Base-by-base conservation (phyloP, 2,797 vertebrate species). In the Helicolenus hilgendorfi region DNA sequence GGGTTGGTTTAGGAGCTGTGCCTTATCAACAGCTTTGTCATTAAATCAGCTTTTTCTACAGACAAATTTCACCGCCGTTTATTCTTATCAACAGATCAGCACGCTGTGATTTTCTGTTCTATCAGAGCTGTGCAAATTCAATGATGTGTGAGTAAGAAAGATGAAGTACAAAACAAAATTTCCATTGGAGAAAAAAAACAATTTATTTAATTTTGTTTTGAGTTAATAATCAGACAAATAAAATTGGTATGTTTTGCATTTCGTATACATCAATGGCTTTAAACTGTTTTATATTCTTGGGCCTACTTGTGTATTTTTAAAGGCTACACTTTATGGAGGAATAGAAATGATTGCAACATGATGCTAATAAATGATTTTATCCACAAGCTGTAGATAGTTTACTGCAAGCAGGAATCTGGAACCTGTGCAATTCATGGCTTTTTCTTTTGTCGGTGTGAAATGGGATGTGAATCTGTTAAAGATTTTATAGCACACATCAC, bases 1-100 rank as follows among this genome's bases (percentile, higher is more conserved):
- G 94, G 87, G 93, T 88, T 92, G 93, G 90, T 95, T 94, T 90
- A 92, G 92, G 91, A 94, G 92, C 89, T 81, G 79, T 41, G 93
- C 81, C 94, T 97, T 97, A 97, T 97, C 96, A 94, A 94, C 92
- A 90, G 92, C 94, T 93, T 96, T 97, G 95, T 95, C 95, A 95
- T 97, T 96, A 96, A 97, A 97, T 97, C 95, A 93, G 92, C 92
- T 96, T 95, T 97, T 96, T 93, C 91, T 89, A 88, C 92, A 92
- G 93, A 96, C 94, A 96, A 93, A 96, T 96, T 96, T 97, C 92
- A 92, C 91, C 88, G 91, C 93, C 68, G 86, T 93, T 55, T 94
- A 90, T 69, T 91, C 87, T 95, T 96, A 96, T 96, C 96, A 85
- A 82, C 76, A 89, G 85, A 97, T 96, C 95, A 84, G 93, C 83